Evolutionary conservation across 1,140 invertebrate species (phyloP), one percentile per base, ranked within the genome.

Genomic region (Diprion similis): DNA sequence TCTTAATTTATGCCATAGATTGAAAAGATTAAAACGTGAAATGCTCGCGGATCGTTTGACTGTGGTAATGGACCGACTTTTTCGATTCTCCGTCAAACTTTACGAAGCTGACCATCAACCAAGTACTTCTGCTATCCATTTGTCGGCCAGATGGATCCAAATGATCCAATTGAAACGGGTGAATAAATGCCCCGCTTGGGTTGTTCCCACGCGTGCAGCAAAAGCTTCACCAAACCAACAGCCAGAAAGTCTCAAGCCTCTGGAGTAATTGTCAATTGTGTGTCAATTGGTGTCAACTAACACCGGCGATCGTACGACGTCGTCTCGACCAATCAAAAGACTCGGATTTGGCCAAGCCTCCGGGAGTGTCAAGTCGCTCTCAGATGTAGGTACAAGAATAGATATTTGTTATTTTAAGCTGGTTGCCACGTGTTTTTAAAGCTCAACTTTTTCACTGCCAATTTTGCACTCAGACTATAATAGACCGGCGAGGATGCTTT

Each of bases 241-340:
- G 24, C 24, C 24, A 37, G 24, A 37, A 59, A 13, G 51, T 59
- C 51, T 59, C 11, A 59, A 59, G 51, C 51, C n/a, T 59, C n/a
- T 37, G 24, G 2, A 37, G 51, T 59, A 59, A 59, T 59, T 59
- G 51, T 15, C 51, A 59, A 59, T 59, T 59, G 51, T 17, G 51
- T 59, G 51, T 59, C 51, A 59, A 59, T 59, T 59, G 51, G 51
- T 59, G 51, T 59, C 51, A 59, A 59, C 11, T 59, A 9, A 59
- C 3, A 59, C 1, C 51, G 51, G 51, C 51, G 51, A 59, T 59
- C 51, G 51, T 59, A 59, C 51, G 51, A 59, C 51, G n/a, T 59
- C 51, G 51, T 59, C n/a, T 59, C 51, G 51, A 59, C 51, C 51
- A 59, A 59, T 59, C 6, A 9, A 17, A 17, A 59, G 4, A 15